phyloP scores from a whole-genome alignment of 2,888 invertebrate species.

The Entomobrya multifasciata region DNA sequence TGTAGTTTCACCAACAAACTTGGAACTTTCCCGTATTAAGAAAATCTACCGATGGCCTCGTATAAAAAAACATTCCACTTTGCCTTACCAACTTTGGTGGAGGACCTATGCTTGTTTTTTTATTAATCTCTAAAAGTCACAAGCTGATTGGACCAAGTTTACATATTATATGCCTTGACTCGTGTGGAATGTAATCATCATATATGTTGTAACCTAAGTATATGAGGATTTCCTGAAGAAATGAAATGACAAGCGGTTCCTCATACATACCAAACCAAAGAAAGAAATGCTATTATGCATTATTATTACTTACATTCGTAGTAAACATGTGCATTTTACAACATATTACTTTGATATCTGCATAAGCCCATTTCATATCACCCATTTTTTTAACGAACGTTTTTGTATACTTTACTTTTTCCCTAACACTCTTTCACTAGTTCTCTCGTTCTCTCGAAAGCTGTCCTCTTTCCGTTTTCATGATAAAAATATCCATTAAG shows the following conservation, averaged over 20 bases:
- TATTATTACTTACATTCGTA: too few relatives aligned
- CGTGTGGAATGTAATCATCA: not conserved
- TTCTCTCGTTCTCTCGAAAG: constrained; percentile 37
- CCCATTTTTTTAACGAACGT: constrained; percentile 30
- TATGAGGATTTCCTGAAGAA: not conserved
- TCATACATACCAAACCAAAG: not conserved
- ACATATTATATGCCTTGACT: too few relatives aligned
- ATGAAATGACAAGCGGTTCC: not conserved
- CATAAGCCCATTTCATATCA: constrained; percentile 57
- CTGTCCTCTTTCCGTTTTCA: constrained; percentile 67
- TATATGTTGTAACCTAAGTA: not conserved
- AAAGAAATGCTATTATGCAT: too few relatives aligned
- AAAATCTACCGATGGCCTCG: too few relatives aligned
- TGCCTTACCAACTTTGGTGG: too few relatives aligned
- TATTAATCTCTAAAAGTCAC: too few relatives aligned
- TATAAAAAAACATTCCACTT: too few relatives aligned
- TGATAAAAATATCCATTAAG: constrained; percentile 72
- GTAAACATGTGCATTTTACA: not conserved
- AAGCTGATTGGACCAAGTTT: too few relatives aligned
- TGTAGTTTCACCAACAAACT: too few relatives aligned
- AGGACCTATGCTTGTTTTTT: too few relatives aligned
- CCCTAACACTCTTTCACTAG: not conserved
- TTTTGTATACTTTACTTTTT: not conserved
- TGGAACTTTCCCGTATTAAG: too few relatives aligned
- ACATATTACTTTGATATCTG: constrained; percentile 37